Conservation (phyloP, 1,140 invertebrate species). For the Lethocerus indicus region DNA sequence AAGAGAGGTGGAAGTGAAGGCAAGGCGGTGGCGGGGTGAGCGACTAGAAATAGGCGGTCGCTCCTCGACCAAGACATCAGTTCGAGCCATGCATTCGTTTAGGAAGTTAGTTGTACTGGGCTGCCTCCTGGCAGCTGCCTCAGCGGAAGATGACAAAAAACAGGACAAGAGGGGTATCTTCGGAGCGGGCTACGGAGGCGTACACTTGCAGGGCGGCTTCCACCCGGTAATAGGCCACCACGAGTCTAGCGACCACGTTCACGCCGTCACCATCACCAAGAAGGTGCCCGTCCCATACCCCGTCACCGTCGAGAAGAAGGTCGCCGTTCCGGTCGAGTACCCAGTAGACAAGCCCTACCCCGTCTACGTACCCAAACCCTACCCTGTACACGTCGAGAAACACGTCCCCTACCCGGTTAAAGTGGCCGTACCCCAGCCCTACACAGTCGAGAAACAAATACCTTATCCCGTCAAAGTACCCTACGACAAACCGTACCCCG, state of each 20-base stretch:
- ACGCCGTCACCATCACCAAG: constrained; percentile 51
- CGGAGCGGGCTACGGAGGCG: not conserved
- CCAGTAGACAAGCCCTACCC: constrained; percentile 36
- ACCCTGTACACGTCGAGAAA: constrained; percentile 11
- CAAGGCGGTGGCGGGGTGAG: too few species aligned
- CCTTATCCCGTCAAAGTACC: constrained; percentile 32
- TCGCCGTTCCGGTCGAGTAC: constrained; percentile 31
- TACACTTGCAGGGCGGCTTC: constrained; percentile 7
- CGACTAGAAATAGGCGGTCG: too few species aligned
- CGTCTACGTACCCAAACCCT: constrained; percentile 27
- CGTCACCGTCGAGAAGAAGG: constrained; percentile 11
- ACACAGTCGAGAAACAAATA: constrained; percentile 42
- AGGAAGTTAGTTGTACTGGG: too few species aligned
- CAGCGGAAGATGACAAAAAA: too few species aligned
- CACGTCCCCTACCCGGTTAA: constrained; percentile 30
- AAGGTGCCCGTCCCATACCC: constrained; percentile 21
- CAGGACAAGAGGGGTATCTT: constrained; percentile 9
- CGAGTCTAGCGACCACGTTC: constrained; percentile 23
- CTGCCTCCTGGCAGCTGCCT: too few species aligned
- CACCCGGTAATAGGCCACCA: constrained; percentile 2
- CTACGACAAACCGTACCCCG: constrained; percentile 33
- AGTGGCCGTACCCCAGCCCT: constrained; percentile 17
- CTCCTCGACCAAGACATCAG: too few species aligned
- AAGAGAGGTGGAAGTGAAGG: too few species aligned
- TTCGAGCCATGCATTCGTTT: too few species aligned